Evolutionary conservation across 2,888 invertebrate species (phyloP).

Genomic region (Campoletis raptor): DNA sequence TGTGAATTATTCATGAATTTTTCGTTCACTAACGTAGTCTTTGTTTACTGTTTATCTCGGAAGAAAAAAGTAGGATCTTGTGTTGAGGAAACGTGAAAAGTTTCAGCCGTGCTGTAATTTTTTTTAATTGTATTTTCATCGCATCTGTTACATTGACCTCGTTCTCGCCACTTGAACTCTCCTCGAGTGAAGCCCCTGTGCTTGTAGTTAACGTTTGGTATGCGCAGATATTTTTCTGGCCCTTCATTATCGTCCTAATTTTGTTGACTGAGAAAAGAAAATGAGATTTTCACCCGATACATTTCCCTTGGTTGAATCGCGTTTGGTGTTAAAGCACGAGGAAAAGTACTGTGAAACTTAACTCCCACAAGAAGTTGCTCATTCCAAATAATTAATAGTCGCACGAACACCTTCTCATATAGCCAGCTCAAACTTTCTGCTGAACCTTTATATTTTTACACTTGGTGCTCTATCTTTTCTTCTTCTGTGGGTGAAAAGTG

Average conservation of each 20-base stretch:
- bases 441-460: slow-evolving; percentile 6
- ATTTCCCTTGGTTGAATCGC: neutral
- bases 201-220: neutral
- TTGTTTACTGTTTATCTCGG: slow-evolving; percentile 24
- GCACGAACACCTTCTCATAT: neutral
- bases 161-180: neutral
- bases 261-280: neutral
- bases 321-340: neutral
- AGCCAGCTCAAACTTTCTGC: neutral
- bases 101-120: neutral
- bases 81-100: neutral
- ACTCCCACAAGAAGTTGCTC: neutral
- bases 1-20: slow-evolving; percentile 56
- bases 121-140: neutral
- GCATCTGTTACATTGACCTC: neutral
- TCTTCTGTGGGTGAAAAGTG: neutral
- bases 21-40: slow-evolving; percentile 23
- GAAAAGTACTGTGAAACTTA: neutral
- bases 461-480: slow-evolving; percentile 3
- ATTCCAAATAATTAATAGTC: slow-evolving; percentile 40
- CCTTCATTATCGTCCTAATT: slow-evolving; percentile 13
- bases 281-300: neutral
- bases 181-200: neutral
- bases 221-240: slow-evolving; percentile 3
- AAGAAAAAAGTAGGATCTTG: neutral